Evolutionary conservation across 2,113 vertebrate genomes (phyloP).

Genomic region (Nycticorax nycticorax): DNA sequence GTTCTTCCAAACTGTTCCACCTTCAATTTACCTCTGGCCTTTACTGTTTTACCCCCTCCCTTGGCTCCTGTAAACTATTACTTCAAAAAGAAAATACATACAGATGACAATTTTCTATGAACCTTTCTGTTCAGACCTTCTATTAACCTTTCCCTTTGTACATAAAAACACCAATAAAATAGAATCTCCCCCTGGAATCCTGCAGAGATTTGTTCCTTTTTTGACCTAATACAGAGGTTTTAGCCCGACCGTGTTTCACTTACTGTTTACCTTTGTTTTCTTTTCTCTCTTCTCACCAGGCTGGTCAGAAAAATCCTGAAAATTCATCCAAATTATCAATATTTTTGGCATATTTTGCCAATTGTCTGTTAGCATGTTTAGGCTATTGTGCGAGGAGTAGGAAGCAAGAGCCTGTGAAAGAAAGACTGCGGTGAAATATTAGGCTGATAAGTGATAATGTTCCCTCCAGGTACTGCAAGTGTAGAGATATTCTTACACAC

Average conservation of each 20-base stretch:
- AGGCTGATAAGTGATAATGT: slow-evolving; percentile 14
- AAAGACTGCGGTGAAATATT: background rate
- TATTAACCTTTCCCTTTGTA: slow-evolving; percentile 65
- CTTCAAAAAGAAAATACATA: slow-evolving; percentile 52
- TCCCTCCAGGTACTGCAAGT: slow-evolving; percentile 1
- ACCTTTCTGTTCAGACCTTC: slow-evolving; percentile 41
- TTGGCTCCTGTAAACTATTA: slow-evolving; percentile 35
- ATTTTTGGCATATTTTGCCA: background rate
- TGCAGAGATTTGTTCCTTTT: slow-evolving; percentile 46
- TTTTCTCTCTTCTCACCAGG: background rate
- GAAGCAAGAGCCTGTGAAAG: background rate
- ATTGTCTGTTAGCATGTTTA: background rate
- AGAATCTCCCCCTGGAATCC: slow-evolving; percentile 15
- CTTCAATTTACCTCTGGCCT: slow-evolving; percentile 44
- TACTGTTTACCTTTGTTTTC: slow-evolving; percentile 6
- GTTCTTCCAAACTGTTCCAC: background rate
- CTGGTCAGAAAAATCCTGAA: background rate
- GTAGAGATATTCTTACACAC: background rate
- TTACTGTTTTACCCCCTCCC: slow-evolving; percentile 25
- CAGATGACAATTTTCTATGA: slow-evolving; percentile 55
- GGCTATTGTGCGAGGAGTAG: background rate
- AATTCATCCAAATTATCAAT: background rate
- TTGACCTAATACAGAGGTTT: slow-evolving; percentile 26
- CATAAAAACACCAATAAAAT: slow-evolving; percentile 54
- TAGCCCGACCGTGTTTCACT: background rate